Base-by-base conservation (phyloP, 1,140 invertebrate species). In the Zaprionus africanus region DNA sequence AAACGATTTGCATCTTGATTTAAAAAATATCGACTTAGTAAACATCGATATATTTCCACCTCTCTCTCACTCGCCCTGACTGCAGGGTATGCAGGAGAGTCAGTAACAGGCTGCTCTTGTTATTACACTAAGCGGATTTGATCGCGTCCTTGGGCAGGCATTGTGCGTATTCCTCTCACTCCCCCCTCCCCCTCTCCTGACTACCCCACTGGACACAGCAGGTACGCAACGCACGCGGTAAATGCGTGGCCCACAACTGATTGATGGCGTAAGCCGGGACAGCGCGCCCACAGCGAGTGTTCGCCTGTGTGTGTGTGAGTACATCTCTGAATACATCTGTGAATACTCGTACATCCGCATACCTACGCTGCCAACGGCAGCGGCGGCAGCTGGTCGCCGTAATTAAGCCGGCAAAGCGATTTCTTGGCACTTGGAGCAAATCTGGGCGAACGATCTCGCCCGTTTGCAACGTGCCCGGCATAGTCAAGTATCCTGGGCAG, bases 41-140 rank as follows among this genome's bases (percentile, higher is more conserved):
- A 31, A 31, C 9, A 31, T 31, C 31, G 31, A 31, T 31, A 11
- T 31, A 31, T 31, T 31, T 9, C 31, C 31, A 31, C 0, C 2
- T 11, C 9, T 2, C 11, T 11, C 9, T 31, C 0, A 31, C 31
- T 2, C 17, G 6, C 41, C 6, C n/a, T 17, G n/a, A 4, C n/a
- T 17, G n/a, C 26, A 41, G 49, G 68, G 68, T 53, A 71, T 58
- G 5, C 31, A 22, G 54, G 38, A 34, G 3, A 43, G 41, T 17
- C 61, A 31, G 43, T 56, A 71, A 72, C 53, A 49, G 19, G 66
- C 24, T 46, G 57, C 41, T 46, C 84, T 84, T 66, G 79, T 90
- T 85, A 82, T 76, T 90, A 63, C 64, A 75, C 66, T 90, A 90
- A 90, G 81, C 85, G 63, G 85, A 67, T 90, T 90, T 85, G 67